Percentiles rank a stretch among this genome's conserved stretches.
phyloP scores from a whole-genome alignment of 1,140 invertebrate genomes.

The Bathynomus jamesi region DNA sequence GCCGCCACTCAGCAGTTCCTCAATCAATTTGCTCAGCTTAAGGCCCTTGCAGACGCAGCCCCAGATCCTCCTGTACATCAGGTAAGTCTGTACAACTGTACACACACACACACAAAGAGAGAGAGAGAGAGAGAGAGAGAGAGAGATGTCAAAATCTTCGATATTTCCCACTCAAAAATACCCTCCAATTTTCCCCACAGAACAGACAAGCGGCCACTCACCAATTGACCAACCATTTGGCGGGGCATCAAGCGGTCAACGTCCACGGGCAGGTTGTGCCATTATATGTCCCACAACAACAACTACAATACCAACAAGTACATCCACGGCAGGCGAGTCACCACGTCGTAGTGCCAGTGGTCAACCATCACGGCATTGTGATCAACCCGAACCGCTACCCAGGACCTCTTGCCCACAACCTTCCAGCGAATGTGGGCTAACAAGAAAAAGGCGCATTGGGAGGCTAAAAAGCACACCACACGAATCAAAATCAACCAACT shows the following conservation, averaged over 20 bases:
- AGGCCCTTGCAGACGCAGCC: slow-evolving; percentile 30
- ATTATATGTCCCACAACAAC: slow-evolving; percentile 3
- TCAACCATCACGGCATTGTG: slow-evolving; percentile 18
- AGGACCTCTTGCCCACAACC: slow-evolving; percentile 16
- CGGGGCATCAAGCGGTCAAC: neutral
- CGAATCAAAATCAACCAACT: too few species aligned
- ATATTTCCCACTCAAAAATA: neutral
- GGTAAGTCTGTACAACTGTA: neutral
- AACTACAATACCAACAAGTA: neutral
- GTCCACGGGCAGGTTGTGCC: neutral
- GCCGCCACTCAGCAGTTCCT: slow-evolving; percentile 28
- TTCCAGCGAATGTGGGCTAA: slow-evolving; percentile 14
- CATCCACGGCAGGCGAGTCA: slow-evolving; percentile 5
- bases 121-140: too few species aligned
- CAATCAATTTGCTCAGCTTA: slow-evolving; percentile 24
- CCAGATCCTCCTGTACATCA: slow-evolving; percentile 18
- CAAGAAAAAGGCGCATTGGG: too few species aligned
- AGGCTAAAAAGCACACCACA: too few species aligned
- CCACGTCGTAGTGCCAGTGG: slow-evolving; percentile 10
- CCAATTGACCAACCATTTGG: neutral
- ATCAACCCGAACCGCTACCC: slow-evolving; percentile 29
- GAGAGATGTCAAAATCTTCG: too few species aligned
- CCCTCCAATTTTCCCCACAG: neutral
- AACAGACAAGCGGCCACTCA: neutral
- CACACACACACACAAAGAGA: too few species aligned